Conservation (phyloP, 2,113 vertebrate genomes). For the Beaufortia kweichowensis region DNA sequence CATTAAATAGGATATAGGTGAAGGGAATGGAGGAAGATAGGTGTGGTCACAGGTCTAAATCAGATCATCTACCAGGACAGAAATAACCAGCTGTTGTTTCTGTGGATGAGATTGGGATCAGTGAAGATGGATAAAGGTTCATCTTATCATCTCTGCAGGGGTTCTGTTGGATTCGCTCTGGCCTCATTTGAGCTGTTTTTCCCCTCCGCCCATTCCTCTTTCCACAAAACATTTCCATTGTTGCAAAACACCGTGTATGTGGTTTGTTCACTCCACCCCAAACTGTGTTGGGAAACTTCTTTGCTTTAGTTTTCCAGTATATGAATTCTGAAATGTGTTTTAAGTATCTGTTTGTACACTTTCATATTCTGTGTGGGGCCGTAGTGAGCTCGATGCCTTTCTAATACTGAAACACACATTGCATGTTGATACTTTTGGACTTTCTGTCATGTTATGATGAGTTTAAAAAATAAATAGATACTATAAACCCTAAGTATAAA, state of each 20-base stretch:
- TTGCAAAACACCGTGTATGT: slow-evolving; percentile 43
- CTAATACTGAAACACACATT: not conserved
- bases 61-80: slow-evolving; percentile 20
- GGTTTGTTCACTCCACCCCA: slow-evolving; percentile 47
- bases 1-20: not conserved
- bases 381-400: not conserved
- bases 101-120: slow-evolving; percentile 46
- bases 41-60: not conserved
- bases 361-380: not conserved
- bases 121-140: slow-evolving; percentile 41
- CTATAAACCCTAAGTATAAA: no score
- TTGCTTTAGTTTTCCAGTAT: not conserved
- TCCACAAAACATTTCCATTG: slow-evolving; percentile 44
- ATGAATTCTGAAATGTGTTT: not conserved
- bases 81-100: slow-evolving; percentile 27
- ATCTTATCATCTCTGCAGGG: slow-evolving; percentile 55
- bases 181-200: slow-evolving; percentile 35
- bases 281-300: not conserved
- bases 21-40: not conserved
- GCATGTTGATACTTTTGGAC: not conserved
- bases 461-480: no score
- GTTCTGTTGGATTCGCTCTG: slow-evolving; percentile 42
- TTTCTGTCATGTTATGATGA: not conserved
- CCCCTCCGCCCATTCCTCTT: slow-evolving; percentile 39
- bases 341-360: not conserved